Evolutionary conservation across 2,113 vertebrate genomes (phyloP).

Genomic region (Cisticola juncidis): DNA sequence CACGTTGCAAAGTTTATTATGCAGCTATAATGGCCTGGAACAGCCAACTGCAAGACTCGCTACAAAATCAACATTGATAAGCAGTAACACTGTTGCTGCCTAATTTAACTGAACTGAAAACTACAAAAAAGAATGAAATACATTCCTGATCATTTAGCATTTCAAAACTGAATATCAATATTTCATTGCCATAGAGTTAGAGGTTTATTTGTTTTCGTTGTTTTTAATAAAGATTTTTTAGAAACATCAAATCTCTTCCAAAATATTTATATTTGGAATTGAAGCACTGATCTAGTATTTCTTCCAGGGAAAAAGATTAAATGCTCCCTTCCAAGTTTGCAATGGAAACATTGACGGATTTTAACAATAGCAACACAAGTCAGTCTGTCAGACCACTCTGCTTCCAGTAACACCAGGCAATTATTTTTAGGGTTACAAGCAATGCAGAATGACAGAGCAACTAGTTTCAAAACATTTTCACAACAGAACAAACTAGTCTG

Average conservation of each 20-base stretch:
- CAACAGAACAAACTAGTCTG: neutral
- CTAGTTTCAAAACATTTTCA: conserved; percentile 25
- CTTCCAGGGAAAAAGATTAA: conserved; percentile 47
- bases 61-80: neutral
- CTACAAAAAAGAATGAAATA: neutral
- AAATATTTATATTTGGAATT: neutral
- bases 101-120: neutral
- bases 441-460: neutral
- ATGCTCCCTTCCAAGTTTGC: neutral
- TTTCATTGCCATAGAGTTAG: neutral
- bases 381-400: neutral
- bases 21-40: neutral
- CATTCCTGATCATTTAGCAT: neutral
- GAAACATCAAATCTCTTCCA: neutral
- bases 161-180: neutral
- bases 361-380: conserved; percentile 26
- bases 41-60: neutral
- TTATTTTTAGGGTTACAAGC: conserved; percentile 37
- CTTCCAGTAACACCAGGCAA: conserved; percentile 1
- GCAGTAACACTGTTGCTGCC: neutral
- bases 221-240: neutral
- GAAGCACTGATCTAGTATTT: conserved; percentile 7
- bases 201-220: neutral
- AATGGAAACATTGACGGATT: conserved; percentile 48
- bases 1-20: conserved; percentile 2